These are phyloP conservation scores for Pedicia rivosa DNA, from an alignment of 2,888 invertebrate genomes.

Conservation along the genomic window DNA sequence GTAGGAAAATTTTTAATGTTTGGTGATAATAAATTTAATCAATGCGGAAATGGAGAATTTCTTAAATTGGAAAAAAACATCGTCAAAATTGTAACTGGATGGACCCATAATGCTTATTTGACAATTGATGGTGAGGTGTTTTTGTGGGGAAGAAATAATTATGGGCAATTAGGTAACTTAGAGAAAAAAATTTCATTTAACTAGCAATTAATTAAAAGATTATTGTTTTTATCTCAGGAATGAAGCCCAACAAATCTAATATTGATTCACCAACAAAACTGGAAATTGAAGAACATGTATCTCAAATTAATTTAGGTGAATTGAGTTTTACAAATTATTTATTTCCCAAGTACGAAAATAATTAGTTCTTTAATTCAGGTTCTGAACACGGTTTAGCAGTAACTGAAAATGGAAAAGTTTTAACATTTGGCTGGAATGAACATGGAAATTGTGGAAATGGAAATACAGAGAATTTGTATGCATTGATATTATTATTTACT, in stretches of 20 bases:
- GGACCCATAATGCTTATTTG: constrained; percentile 60
- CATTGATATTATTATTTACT: neutral
- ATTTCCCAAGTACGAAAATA: too few relatives aligned
- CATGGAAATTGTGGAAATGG: constrained; percentile 72
- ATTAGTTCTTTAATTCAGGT: constrained; percentile 32
- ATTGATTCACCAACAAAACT: constrained; percentile 22
- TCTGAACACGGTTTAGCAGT: constrained; percentile 67
- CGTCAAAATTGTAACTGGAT: constrained; percentile 43
- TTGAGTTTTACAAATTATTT: too few relatives aligned
- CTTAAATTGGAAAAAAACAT: constrained; percentile 36
- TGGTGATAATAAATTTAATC: constrained; percentile 76
- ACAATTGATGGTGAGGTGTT: constrained; percentile 44
- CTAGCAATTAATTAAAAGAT: too few relatives aligned
- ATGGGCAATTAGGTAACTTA: constrained; percentile 52
- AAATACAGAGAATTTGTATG: constrained; percentile 26
- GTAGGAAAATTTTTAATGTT: constrained; percentile 44
- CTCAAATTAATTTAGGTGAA: too few relatives aligned
- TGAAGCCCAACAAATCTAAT: too few relatives aligned
- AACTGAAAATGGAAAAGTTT: constrained; percentile 44
- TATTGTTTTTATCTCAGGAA: too few relatives aligned
- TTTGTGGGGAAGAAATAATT: constrained; percentile 67
- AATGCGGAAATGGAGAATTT: constrained; percentile 33
- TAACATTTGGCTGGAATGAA: constrained; percentile 84
- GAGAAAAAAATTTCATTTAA: too few relatives aligned
- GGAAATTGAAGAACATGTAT: constrained; percentile 15